Evolutionary conservation across 1,140 invertebrate species (phyloP).

Genomic region (Calliphora vicina): DNA sequence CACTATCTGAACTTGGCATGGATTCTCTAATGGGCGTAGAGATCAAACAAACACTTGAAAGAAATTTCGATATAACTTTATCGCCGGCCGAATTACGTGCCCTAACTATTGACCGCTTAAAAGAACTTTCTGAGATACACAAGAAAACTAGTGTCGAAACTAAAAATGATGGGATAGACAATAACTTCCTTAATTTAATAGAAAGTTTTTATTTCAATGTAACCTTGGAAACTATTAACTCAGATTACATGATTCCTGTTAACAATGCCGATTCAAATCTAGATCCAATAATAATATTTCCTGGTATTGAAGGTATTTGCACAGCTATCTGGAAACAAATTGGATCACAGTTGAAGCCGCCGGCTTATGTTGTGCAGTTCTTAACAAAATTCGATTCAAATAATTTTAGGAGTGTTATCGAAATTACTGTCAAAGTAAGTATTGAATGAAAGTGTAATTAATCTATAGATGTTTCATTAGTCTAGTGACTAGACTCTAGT

Average conservation of each 20-base stretch:
- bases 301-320: conserved; percentile 81
- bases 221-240: conserved; percentile 51
- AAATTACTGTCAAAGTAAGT: background rate
- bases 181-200: too few species aligned
- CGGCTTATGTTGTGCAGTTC: conserved; percentile 49
- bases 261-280: conserved; percentile 55
- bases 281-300: conserved; percentile 74
- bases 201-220: too few species aligned
- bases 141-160: conserved; percentile 64
- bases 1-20: conserved; percentile 86
- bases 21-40: conserved; percentile 91
- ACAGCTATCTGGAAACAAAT: conserved; percentile 56
- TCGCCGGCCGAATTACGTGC: conserved; percentile 81
- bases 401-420: background rate
- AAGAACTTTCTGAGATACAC: conserved; percentile 72
- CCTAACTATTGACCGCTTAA: conserved; percentile 67
- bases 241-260: conserved; percentile 38
- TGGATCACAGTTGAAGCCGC: conserved; percentile 45
- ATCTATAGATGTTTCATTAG: too few species aligned
- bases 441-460: background rate
- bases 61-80: conserved; percentile 81
- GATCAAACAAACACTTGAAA: conserved; percentile 85
- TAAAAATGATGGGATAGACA: conserved; percentile 53
- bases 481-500: too few species aligned
- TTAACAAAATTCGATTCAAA: background rate